Evolutionary conservation across 35 echinoderm and acorn worm species (phyloP).

Genomic region (Antedon bifida): DNA sequence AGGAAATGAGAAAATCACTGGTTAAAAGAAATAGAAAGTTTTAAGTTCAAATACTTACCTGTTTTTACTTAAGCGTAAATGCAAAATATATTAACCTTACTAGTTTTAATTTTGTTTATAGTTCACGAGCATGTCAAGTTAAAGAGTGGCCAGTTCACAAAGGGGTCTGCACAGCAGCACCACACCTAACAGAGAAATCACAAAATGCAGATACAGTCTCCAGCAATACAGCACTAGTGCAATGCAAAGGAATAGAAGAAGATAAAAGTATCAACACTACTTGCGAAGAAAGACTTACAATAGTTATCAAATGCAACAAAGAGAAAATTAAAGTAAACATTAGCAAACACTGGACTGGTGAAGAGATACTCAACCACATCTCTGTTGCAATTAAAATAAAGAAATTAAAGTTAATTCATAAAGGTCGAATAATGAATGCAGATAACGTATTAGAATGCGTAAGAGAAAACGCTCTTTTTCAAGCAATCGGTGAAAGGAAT

Average conservation of each 20-base stretch:
- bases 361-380: constrained; percentile 19
- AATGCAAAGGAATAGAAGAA: neutral
- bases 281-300: neutral
- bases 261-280: neutral
- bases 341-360: neutral
- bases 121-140: constrained; percentile 75
- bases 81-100: neutral
- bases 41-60: no score
- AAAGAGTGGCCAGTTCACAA: constrained; percentile 61
- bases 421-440: constrained; percentile 37
- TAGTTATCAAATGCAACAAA: constrained; percentile 47
- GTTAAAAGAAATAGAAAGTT: no score
- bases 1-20: no score
- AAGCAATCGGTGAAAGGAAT: constrained; percentile 66
- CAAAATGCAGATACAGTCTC: neutral
- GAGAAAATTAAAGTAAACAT: constrained; percentile 31
- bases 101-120: constrained; percentile 32
- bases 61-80: neutral
- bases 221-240: neutral
- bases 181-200: neutral
- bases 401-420: constrained; percentile 63
- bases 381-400: constrained; percentile 24
- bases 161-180: neutral
- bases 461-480: constrained; percentile 57
- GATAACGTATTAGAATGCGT: constrained; percentile 20